Percentiles rank a stretch among this genome's conserved stretches.
phyloP scores from a whole-genome alignment of 2,888 invertebrate genomes.

The Pammene fasciana region DNA sequence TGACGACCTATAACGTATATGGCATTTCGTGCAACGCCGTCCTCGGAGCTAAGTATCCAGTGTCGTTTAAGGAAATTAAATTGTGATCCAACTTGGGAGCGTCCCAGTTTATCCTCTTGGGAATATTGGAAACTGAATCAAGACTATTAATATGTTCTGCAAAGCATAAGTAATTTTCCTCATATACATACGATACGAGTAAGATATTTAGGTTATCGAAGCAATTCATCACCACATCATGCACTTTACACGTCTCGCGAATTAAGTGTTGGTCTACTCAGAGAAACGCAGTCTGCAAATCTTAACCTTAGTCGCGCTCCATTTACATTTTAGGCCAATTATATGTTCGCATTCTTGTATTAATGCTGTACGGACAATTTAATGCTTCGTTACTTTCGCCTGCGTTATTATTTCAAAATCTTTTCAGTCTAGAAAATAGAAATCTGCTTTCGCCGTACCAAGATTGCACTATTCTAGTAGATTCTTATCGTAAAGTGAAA shows the following conservation, averaged over 20 bases:
- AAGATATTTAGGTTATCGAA: slow-evolving; percentile 3
- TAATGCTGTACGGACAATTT: slow-evolving; percentile 38
- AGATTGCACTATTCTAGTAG: slow-evolving; percentile 12
- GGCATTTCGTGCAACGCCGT: slow-evolving; percentile 25
- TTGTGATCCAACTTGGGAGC: slow-evolving; percentile 10
- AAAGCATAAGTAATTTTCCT: slow-evolving; percentile 3
- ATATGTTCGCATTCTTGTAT: slow-evolving; percentile 41
- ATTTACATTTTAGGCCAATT: slow-evolving; percentile 42
- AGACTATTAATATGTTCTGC: not conserved
- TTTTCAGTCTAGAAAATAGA: slow-evolving; percentile 35
- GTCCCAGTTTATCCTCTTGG: slow-evolving; percentile 5
- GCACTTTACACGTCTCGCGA: slow-evolving; percentile 10
- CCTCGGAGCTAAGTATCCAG: slow-evolving; percentile 13
- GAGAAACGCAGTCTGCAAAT: slow-evolving; percentile 30
- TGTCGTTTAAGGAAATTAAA: slow-evolving; percentile 30
- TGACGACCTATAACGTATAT: slow-evolving; percentile 27
- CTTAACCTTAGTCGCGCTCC: slow-evolving; percentile 42
- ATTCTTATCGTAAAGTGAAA: slow-evolving; percentile 9
- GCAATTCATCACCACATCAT: slow-evolving; percentile 7
- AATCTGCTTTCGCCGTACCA: slow-evolving; percentile 25
- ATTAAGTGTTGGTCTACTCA: slow-evolving; percentile 23
- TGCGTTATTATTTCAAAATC: slow-evolving; percentile 39
- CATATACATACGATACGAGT: not conserved
- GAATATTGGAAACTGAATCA: slow-evolving; percentile 8
- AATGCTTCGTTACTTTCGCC: slow-evolving; percentile 40